Conservation (phyloP, 2,888 invertebrate species). For the Germaria angustata region DNA sequence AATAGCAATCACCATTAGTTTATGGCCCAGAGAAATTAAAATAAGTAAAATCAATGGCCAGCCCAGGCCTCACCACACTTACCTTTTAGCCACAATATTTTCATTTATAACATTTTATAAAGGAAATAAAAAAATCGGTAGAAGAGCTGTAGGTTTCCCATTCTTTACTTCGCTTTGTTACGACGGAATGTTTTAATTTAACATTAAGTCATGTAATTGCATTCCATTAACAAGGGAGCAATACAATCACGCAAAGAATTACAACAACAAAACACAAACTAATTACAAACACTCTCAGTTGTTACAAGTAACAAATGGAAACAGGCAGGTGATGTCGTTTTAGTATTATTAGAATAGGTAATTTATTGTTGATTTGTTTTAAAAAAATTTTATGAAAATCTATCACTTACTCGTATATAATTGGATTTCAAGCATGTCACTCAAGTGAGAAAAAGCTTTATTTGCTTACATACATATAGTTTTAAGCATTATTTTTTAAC, state of each 20-base stretch:
- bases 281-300: neutral
- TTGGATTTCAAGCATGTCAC: no score
- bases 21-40: neutral
- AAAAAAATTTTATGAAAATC: no score
- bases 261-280: neutral
- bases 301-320: neutral
- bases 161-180: conserved; percentile 3
- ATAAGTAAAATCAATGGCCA: neutral
- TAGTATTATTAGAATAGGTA: neutral
- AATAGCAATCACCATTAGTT: neutral
- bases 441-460: no score
- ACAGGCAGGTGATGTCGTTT: neutral
- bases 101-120: neutral
- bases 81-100: neutral
- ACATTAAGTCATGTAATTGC: conserved; percentile 51
- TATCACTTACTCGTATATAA: no score
- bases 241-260: neutral
- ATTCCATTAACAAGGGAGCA: conserved; percentile 43
- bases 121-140: no score
- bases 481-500: no score
- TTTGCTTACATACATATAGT: no score
- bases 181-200: conserved; percentile 45
- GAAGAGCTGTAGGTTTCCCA: no score
- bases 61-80: neutral
- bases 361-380: neutral